Percentiles rank a stretch among this genome's conserved stretches.
Conservation (phyloP, 2,797 vertebrate genomes). For the Yasuhikotakia modesta region DNA sequence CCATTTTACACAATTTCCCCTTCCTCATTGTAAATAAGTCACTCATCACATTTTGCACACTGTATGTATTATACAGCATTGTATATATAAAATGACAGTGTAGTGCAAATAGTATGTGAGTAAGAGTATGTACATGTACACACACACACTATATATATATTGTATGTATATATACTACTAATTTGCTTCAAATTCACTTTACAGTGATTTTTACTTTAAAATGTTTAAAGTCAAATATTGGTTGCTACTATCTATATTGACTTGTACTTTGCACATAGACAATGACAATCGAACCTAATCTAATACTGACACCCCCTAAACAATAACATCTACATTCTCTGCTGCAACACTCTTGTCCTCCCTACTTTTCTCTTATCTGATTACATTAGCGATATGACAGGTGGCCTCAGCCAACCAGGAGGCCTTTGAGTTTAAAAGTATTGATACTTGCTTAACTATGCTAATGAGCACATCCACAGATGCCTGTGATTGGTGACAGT, state of each 20-base stretch:
- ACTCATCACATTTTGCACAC: background rate
- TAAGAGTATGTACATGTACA: too few relatives aligned
- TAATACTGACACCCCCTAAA: background rate
- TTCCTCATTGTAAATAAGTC: background rate
- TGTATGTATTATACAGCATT: background rate
- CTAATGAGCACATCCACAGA: slow-evolving; percentile 65
- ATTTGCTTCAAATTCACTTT: too few relatives aligned
- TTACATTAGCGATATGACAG: slow-evolving; percentile 69
- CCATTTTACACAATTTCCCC: background rate
- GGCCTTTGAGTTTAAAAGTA: slow-evolving; percentile 61
- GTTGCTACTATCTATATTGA: too few relatives aligned
- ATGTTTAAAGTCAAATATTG: too few relatives aligned
- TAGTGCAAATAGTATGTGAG: too few relatives aligned
- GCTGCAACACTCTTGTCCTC: slow-evolving; percentile 50
- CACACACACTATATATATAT: too few relatives aligned
- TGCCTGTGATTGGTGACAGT: slow-evolving; percentile 60
- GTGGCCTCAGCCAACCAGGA: slow-evolving; percentile 50
- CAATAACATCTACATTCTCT: slow-evolving; percentile 6
- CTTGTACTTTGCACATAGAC: background rate
- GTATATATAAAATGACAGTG: too few relatives aligned
- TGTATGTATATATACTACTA: too few relatives aligned
- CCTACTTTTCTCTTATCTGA: slow-evolving; percentile 69
- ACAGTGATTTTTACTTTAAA: too few relatives aligned
- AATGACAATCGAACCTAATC: background rate
- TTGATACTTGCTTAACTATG: slow-evolving; percentile 75